Base-by-base conservation (phyloP, 1,140 invertebrate genomes). In the Drosophila bifasciata region DNA sequence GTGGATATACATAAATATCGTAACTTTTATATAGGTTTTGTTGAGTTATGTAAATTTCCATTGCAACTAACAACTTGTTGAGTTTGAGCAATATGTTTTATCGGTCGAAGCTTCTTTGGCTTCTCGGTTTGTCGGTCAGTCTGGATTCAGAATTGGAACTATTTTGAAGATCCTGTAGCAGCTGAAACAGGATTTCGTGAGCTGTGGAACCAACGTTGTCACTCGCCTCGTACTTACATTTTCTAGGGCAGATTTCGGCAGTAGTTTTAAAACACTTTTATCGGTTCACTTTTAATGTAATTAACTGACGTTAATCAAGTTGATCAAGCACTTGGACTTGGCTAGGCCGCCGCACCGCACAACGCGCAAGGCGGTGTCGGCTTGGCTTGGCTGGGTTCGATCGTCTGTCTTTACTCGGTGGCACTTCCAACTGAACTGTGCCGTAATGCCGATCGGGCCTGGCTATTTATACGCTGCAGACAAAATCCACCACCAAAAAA, bases 401-500 rank as follows among this genome's bases (percentile, higher is more conserved):
- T n/a, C 19, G n/a, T 21, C 40, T 39, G 43, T 64, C 68, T 66
- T 68, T 48, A 79, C 83, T 76, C 61, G n/a, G 17, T 43, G 11
- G 21, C 40, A 66, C 57, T 62, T 44, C 17, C 23, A 59, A 50
- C 16, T 55, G 57, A 72, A 88, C 78, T 88, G 84, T 79, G 67
- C 51, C 39, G 62, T 3, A 50, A 44, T 62, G 60, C 28, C 25
- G 83, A 88, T 81, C 55, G 16, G 25, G 57, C 9, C 21, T 25
- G 40, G 45, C 46, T 89, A 78, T 88, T 88, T 88, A 89, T 89
- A 89, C 55, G n/a, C 6, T 6, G 36, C 16, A 7, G 4, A 23
- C n/a, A 11, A 61, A 70, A 88, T 51, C 84, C 79, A 76, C 83
- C 83, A 88, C 83, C 75, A 69, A 58, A 58, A 56, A 39, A 43